Evolutionary conservation across 2,797 vertebrate genomes (phyloP).

Genomic region (Limnodromus scolopaceus): DNA sequence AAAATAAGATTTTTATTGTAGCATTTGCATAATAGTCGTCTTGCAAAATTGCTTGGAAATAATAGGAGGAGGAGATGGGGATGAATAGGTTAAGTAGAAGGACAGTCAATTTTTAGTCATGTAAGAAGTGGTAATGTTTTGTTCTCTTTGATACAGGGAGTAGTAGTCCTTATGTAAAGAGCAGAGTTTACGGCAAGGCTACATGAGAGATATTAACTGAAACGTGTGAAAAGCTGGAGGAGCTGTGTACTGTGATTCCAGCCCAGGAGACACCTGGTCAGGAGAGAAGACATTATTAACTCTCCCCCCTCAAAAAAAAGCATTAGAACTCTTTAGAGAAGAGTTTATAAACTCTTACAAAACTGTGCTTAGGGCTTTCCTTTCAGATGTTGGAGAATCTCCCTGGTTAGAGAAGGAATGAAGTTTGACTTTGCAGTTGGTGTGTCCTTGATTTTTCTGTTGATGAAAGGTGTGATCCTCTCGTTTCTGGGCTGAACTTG

Average conservation of each 20-base stretch:
- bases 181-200: background rate
- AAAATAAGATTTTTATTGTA: constrained; percentile 62
- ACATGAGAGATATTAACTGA: rapidly evolving
- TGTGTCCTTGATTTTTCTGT: rapidly evolving
- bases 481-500: background rate
- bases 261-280: background rate
- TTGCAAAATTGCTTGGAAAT: constrained; percentile 53
- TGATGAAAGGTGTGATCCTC: rapidly evolving
- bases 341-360: background rate
- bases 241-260: rapidly evolving
- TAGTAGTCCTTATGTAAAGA: background rate
- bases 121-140: background rate
- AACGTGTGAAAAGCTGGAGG: background rate
- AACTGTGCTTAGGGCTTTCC: background rate
- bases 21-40: constrained; percentile 62
- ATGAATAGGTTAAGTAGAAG: constrained; percentile 42
- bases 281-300: background rate
- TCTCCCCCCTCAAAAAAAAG: background rate
- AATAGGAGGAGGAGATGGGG: constrained; percentile 40
- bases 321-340: background rate
- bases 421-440: background rate
- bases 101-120: constrained; percentile 14
- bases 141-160: background rate
- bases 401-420: background rate
- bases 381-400: background rate